Percentiles rank a stretch among this genome's conserved stretches.
phyloP scores from a whole-genome alignment of 92 coral and sea anemone genomes.

The Muricea muricata region DNA sequence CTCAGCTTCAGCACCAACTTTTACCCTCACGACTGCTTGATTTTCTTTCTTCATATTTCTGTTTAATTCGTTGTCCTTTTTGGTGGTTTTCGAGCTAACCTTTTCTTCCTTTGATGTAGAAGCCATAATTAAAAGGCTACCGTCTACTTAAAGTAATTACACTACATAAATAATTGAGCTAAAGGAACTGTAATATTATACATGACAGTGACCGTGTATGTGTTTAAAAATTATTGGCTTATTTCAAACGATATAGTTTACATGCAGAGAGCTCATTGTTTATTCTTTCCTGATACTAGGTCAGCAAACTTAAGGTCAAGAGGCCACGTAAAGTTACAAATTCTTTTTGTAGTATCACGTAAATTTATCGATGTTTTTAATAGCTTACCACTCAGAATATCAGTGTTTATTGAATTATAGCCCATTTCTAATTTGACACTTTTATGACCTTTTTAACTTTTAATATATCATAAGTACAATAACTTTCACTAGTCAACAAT shows the following conservation, averaged over 20 bases:
- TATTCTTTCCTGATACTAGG: background rate
- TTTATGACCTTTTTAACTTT: too few species aligned
- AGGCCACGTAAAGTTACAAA: background rate
- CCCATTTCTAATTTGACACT: too few species aligned
- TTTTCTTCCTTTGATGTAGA: background rate
- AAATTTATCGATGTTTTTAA: too few species aligned
- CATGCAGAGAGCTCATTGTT: background rate
- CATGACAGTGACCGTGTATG: background rate
- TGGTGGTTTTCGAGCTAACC: background rate
- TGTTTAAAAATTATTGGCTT: conserved; percentile 1
- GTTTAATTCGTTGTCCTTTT: background rate
- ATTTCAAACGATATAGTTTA: background rate
- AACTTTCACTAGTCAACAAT: background rate
- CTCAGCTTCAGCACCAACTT: conserved; percentile 8
- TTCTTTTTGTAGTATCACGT: too few species aligned
- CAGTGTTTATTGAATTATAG: too few species aligned
- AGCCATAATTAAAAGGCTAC: background rate
- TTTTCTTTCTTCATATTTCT: background rate
- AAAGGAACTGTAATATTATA: too few species aligned
- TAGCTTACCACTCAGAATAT: too few species aligned
- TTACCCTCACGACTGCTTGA: background rate
- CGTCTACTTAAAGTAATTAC: background rate
- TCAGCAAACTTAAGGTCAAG: background rate
- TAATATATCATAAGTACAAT: background rate
- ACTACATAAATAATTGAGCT: background rate